A percentile compares a stretch with the other conserved stretches of the same genome.
Evolutionary conservation across 2,113 vertebrate species (phyloP).

Genomic region (Sterrhoptilus dennistouni): DNA sequence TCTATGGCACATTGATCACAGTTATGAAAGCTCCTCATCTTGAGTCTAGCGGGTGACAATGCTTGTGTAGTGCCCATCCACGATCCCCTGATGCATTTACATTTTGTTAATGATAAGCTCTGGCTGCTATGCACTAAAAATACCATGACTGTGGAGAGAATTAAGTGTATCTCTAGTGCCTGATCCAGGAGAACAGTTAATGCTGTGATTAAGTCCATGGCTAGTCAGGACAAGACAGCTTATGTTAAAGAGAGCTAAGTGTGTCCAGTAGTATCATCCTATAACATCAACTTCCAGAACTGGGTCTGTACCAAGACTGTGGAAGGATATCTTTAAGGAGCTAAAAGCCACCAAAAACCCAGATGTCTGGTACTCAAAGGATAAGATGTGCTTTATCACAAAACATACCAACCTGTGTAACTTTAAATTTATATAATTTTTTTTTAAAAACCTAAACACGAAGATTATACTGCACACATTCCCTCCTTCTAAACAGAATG

Average conservation of each 20-base stretch:
- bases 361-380: neutral
- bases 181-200: slow-evolving; percentile 40
- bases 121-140: slow-evolving; percentile 26
- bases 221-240: slow-evolving; percentile 46
- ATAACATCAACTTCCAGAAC: neutral
- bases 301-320: neutral
- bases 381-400: neutral
- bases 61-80: neutral
- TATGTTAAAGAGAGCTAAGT: slow-evolving; percentile 50
- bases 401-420: neutral
- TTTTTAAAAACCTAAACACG: neutral
- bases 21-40: neutral
- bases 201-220: slow-evolving; percentile 50
- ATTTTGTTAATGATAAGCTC: neutral
- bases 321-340: neutral
- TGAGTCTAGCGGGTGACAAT: neutral
- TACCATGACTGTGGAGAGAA: neutral
- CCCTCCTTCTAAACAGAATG: neutral
- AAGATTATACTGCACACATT: neutral
- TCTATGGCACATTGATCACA: neutral
- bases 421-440: neutral
- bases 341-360: neutral
- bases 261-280: neutral
- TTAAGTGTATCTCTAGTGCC: slow-evolving; percentile 41
- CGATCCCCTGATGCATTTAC: neutral